A percentile compares a stretch with the other conserved stretches of the same genome.
Conservation (phyloP, 2,888 invertebrate species). For the Panzeria rudis region DNA sequence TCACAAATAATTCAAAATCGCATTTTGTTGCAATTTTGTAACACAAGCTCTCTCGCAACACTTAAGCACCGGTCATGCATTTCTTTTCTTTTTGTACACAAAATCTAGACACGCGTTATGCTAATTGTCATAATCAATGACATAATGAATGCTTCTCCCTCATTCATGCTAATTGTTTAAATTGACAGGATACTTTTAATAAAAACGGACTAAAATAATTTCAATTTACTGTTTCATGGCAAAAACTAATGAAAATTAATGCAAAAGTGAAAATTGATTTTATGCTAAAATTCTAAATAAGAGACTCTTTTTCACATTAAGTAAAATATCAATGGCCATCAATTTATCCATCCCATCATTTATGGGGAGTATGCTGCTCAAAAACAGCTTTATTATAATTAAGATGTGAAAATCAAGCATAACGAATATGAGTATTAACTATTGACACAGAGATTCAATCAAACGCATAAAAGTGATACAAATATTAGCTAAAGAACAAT, state of each 20-base stretch:
- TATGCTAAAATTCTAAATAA: constrained; percentile 52
- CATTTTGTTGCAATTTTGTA: background rate
- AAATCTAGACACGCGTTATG: constrained; percentile 72
- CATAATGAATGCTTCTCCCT: constrained; percentile 30
- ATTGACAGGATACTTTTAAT: constrained; percentile 61
- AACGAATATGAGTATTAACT: constrained; percentile 51
- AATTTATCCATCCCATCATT: constrained; percentile 48
- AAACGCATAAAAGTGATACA: constrained; percentile 13
- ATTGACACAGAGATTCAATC: constrained; percentile 12
- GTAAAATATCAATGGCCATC: constrained; percentile 22
- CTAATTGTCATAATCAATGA: constrained; percentile 73
- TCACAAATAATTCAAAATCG: background rate
- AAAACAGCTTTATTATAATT: constrained; percentile 60
- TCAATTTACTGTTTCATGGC: background rate
- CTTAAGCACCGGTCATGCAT: constrained; percentile 61
- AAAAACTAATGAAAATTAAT: constrained; percentile 70
- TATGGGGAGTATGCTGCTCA: constrained; percentile 63
- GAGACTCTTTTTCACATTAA: background rate
- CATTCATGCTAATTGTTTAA: constrained; percentile 59
- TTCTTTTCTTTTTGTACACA: background rate
- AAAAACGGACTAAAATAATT: constrained; percentile 28
- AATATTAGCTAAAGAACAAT: no score
- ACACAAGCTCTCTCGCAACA: constrained; percentile 24
- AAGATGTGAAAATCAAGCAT: constrained; percentile 62
- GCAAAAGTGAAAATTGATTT: constrained; percentile 68